phyloP scores from a whole-genome alignment of 2,797 vertebrate genomes.

The Phyllotis vaccarum region DNA sequence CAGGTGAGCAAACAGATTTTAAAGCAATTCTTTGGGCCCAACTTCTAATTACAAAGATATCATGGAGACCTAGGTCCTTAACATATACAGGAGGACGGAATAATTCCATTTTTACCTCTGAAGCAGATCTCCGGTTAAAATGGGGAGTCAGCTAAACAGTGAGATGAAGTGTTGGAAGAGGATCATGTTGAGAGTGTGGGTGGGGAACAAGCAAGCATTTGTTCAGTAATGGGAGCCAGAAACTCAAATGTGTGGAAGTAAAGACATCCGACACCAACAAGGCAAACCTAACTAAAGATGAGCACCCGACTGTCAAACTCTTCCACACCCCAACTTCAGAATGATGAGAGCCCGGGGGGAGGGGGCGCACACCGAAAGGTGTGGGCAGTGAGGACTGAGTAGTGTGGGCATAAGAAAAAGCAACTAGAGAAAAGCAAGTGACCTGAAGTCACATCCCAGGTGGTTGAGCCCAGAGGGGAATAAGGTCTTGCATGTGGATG shows the following conservation, averaged over 20 bases:
- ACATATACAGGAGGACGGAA: neutral
- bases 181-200: neutral
- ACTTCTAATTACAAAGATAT: neutral
- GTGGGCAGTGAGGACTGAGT: neutral
- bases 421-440: neutral
- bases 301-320: neutral
- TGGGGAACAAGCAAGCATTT: too few relatives aligned
- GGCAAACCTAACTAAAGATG: neutral
- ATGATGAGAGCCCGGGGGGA: neutral
- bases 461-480: neutral
- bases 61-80: neutral
- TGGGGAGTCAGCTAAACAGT: neutral
- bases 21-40: neutral
- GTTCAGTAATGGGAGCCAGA: neutral
- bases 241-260: too few relatives aligned
- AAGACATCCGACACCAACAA: rapidly evolving
- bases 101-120: neutral
- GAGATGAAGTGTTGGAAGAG: neutral
- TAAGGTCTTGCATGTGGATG: too few relatives aligned
- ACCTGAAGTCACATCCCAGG: neutral
- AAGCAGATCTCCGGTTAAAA: neutral
- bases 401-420: neutral
- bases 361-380: neutral
- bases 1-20: neutral
- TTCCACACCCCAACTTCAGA: neutral